Conservation (phyloP, 1,140 invertebrate genomes). For the Pseudomyrmex concolor region DNA sequence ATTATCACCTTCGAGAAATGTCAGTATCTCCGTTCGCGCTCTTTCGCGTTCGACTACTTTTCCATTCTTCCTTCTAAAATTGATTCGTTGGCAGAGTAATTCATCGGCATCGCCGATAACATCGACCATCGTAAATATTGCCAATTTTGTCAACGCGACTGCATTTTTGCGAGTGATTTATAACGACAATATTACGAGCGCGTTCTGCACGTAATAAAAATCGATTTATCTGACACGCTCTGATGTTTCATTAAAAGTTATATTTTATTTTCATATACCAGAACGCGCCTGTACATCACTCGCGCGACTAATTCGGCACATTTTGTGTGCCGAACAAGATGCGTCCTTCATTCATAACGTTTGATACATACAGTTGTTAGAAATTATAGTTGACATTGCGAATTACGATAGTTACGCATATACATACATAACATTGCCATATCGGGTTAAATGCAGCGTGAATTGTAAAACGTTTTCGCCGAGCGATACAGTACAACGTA, state of each 20-base stretch:
- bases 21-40: background rate
- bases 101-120: constrained; percentile 15
- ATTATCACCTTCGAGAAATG: constrained; percentile 37
- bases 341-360: constrained; percentile 20
- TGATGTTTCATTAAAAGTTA: constrained; percentile 61
- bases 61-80: background rate
- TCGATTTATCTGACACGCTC: constrained; percentile 16
- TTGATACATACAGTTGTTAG: constrained; percentile 8
- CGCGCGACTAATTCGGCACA: background rate
- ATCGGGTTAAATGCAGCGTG: constrained; percentile 26
- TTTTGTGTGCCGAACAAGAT: constrained; percentile 14
- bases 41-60: background rate
- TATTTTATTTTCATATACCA: constrained; percentile 29
- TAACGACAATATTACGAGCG: constrained; percentile 39
- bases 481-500: background rate
- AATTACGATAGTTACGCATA: constrained; percentile 16
- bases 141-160: constrained; percentile 34
- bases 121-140: constrained; percentile 14
- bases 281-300: constrained; percentile 10
- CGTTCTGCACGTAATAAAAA: constrained; percentile 29
- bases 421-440: background rate
- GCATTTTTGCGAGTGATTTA: constrained; percentile 41
- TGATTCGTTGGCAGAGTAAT: constrained; percentile 26
- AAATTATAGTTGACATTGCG: constrained; percentile 52
- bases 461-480: constrained; percentile 40